Evolutionary conservation across 2,888 invertebrate genomes (phyloP).

Genomic region (Gryllus longicercus): DNA sequence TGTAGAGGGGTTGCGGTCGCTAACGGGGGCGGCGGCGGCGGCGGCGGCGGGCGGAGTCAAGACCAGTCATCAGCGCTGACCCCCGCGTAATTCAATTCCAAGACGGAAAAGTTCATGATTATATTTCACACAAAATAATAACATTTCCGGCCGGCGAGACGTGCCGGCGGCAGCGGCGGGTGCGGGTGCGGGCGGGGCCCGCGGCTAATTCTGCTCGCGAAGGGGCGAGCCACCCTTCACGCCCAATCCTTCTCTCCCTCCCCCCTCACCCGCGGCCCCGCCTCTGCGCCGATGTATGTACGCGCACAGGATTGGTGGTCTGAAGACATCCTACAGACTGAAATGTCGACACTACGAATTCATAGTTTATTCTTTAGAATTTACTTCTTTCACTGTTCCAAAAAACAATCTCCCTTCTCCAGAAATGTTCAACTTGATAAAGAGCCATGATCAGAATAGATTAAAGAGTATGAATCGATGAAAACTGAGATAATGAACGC

Average conservation of each 20-base stretch:
- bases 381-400: no score
- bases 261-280: not conserved
- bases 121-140: constrained; percentile 8
- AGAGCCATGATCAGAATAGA: no score
- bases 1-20: no score
- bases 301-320: no score
- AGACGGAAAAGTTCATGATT: constrained; percentile 7
- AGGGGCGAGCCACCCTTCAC: not conserved
- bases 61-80: constrained; percentile 8
- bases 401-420: no score
- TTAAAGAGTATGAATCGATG: no score
- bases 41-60: not conserved
- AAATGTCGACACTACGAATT: no score
- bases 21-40: no score
- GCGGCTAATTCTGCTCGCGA: not conserved
- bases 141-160: not conserved
- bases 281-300: not conserved
- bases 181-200: not conserved
- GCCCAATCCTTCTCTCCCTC: not conserved
- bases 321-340: no score
- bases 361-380: no score
- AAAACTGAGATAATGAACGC: no score
- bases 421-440: no score
- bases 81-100: constrained; percentile 1
- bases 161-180: not conserved